Percentiles rank a stretch among this genome's conserved stretches.
Conservation (phyloP, 1,140 invertebrate genomes). For the Zaprionus nigranus region DNA sequence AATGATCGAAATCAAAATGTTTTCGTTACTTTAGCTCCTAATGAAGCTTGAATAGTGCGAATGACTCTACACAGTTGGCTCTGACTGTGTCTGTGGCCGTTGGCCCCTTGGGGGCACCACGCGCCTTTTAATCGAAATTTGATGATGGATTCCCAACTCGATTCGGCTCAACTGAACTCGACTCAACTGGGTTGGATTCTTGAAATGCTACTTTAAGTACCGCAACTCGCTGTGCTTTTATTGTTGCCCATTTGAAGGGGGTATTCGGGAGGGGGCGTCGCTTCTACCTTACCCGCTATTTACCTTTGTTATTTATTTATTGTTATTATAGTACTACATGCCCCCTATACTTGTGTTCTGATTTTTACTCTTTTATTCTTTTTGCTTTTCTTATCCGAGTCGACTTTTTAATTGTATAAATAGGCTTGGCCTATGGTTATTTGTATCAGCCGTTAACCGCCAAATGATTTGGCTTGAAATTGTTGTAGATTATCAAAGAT, state of each 20-base stretch:
- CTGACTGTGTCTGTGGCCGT: conserved; percentile 28
- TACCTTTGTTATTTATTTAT: conserved; percentile 82
- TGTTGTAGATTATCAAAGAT: conserved; percentile 35
- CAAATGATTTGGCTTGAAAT: conserved; percentile 61
- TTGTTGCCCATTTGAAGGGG: conserved; percentile 61
- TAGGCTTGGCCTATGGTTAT: conserved; percentile 42
- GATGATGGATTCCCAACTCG: conserved; percentile 74
- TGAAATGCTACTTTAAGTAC: conserved; percentile 48
- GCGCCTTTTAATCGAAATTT: conserved; percentile 83
- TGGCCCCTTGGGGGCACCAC: conserved; percentile 53
- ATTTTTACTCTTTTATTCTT: conserved; percentile 35
- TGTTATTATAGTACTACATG: conserved; percentile 79
- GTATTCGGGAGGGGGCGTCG: too few relatives aligned
- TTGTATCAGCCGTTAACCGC: conserved; percentile 32
- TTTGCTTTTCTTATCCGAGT: conserved; percentile 33
- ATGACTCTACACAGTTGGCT: conserved; percentile 65
- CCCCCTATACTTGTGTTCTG: conserved; percentile 58
- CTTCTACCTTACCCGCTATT: conserved; percentile 61
- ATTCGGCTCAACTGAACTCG: conserved; percentile 20
- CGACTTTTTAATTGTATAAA: conserved; percentile 70
- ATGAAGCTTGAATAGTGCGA: conserved; percentile 82
- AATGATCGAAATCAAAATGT: conserved; percentile 83
- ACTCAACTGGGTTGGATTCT: conserved; percentile 43
- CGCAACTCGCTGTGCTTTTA: conserved; percentile 33
- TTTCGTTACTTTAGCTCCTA: conserved; percentile 81